A percentile compares a stretch with the other conserved stretches of the same genome.
Evolutionary conservation across 2,888 invertebrate species (phyloP).

Genomic region (Agrochola circellaris): DNA sequence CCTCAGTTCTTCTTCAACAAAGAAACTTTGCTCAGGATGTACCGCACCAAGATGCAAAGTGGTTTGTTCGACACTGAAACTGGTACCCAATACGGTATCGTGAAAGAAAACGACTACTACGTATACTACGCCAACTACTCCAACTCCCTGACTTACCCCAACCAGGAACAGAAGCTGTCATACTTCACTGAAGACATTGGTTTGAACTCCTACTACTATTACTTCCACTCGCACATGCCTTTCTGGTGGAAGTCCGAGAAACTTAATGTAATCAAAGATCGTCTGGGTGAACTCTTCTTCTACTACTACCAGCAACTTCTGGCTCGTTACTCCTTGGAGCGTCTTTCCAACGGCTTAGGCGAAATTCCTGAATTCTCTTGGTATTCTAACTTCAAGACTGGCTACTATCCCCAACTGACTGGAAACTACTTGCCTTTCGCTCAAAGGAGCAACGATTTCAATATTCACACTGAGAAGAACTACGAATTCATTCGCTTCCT

Average conservation of each 20-base stretch:
- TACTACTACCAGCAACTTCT: conserved; percentile 92
- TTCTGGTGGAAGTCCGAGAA: conserved; percentile 91
- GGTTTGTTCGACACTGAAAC: conserved; percentile 75
- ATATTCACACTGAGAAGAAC: conserved; percentile 88
- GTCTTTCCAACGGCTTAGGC: conserved; percentile 92
- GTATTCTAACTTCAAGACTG: conserved; percentile 90
- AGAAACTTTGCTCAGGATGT: conserved; percentile 87
- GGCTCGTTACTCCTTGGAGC: conserved; percentile 93
- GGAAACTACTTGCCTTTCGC: conserved; percentile 86
- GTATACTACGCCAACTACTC: conserved; percentile 91
- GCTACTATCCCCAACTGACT: conserved; percentile 77
- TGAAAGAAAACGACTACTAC: conserved; percentile 83
- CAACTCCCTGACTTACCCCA: conserved; percentile 86
- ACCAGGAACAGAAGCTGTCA: conserved; percentile 91
- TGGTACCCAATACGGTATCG: conserved; percentile 81
- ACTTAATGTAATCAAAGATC: conserved; percentile 86
- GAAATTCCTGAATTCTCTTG: conserved; percentile 91
- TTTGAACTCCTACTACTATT: conserved; percentile 92
- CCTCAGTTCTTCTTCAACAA: conserved; percentile 92
- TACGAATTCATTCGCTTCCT: conserved; percentile 89
- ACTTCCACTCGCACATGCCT: conserved; percentile 91
- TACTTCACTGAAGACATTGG: conserved; percentile 94
- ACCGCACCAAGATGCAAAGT: conserved; percentile 84
- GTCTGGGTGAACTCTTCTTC: conserved; percentile 92
- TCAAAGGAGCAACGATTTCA: conserved; percentile 91